phyloP scores from a whole-genome alignment of 2,797 vertebrate genomes.

The Morus bassanus region DNA sequence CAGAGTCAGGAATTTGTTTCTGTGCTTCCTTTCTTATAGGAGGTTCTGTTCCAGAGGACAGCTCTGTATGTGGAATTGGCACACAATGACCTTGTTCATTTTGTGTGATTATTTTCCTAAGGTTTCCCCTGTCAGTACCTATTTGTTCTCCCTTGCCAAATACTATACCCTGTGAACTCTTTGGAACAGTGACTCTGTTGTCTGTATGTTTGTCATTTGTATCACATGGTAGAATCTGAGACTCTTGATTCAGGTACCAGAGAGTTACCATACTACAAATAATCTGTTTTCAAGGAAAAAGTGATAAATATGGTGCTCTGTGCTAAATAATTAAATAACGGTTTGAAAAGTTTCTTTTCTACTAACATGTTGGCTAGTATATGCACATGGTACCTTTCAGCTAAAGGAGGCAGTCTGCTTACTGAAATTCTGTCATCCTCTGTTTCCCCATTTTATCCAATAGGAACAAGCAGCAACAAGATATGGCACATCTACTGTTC shows the following conservation, averaged over 20 bases:
- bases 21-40: not conserved
- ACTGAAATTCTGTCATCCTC: not conserved
- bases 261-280: not conserved
- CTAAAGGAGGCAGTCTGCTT: not conserved
- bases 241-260: not conserved
- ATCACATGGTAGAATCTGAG: not conserved
- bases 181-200: not conserved
- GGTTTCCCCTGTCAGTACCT: not conserved
- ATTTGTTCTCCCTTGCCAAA: not conserved
- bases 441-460: not conserved
- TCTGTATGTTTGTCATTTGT: not conserved
- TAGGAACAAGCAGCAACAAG: not conserved
- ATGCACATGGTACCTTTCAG: not conserved
- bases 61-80: not conserved
- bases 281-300: not conserved
- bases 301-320: not conserved
- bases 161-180: not conserved
- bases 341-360: not conserved
- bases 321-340: not conserved
- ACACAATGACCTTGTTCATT: not conserved
- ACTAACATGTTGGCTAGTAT: fast-evolving
- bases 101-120: not conserved
- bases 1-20: not conserved
- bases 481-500: not conserved
- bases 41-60: not conserved